Conservation (phyloP, 2,113 vertebrate species). For the Psettodes erumei region DNA sequence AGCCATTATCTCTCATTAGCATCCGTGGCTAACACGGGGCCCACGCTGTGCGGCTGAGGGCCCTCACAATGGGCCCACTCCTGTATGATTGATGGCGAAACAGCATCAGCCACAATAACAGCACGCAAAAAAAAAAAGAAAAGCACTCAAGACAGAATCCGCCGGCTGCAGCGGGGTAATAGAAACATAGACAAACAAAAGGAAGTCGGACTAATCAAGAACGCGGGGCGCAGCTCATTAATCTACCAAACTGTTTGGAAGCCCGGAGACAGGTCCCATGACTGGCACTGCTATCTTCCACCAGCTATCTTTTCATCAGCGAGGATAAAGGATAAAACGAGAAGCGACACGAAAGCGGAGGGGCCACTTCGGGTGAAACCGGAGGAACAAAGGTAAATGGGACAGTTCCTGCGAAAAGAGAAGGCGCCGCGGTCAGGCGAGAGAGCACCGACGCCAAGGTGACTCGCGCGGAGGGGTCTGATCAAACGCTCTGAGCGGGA, state of each 20-base stretch:
- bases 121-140: constrained; percentile 35
- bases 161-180: constrained; percentile 52
- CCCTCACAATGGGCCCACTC: constrained; percentile 71
- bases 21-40: constrained; percentile 74
- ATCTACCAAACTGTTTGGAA: constrained; percentile 58
- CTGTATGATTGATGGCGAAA: constrained; percentile 74
- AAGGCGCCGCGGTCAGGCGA: background rate
- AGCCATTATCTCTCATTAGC: constrained; percentile 80
- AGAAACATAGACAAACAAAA: constrained; percentile 71
- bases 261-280: constrained; percentile 64
- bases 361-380: constrained; percentile 5
- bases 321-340: constrained; percentile 64
- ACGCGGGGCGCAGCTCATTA: constrained; percentile 73
- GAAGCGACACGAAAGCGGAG: constrained; percentile 46
- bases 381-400: constrained; percentile 56
- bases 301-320: constrained; percentile 66
- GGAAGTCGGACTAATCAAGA: constrained; percentile 69
- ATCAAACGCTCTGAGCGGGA: constrained; percentile 40
- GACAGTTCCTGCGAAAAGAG: constrained; percentile 28
- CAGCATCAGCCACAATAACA: constrained; percentile 68
- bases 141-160: constrained; percentile 65
- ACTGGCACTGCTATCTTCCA: constrained; percentile 53
- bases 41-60: constrained; percentile 63
- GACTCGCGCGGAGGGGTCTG: background rate
- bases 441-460: constrained; percentile 19